Evolutionary conservation across 2,888 invertebrate genomes (phyloP).

Genomic region (Platycheirus albimanus): DNA sequence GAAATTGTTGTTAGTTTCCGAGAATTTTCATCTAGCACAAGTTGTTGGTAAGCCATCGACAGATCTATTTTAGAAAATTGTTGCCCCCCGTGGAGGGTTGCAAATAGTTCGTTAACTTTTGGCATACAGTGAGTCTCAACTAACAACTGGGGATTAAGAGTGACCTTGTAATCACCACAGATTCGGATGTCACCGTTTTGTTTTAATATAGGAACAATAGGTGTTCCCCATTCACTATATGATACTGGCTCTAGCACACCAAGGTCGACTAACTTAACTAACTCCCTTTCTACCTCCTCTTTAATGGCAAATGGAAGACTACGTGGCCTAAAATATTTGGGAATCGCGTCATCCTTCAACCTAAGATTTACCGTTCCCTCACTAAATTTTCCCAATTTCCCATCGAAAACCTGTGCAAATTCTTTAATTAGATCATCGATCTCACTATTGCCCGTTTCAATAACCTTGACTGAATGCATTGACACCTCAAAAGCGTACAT

Average conservation of each 20-base stretch:
- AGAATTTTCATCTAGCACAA: constrained; percentile 75
- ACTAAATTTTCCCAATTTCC: constrained; percentile 32
- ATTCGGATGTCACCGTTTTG: too few relatives aligned
- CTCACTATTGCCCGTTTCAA: neutral
- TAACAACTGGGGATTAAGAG: neutral
- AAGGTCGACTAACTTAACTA: constrained; percentile 13
- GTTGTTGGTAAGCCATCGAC: constrained; percentile 73
- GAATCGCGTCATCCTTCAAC: constrained; percentile 29
- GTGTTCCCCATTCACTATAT: constrained; percentile 30
- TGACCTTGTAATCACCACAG: constrained; percentile 17
- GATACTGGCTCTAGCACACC: constrained; percentile 33
- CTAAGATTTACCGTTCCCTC: constrained; percentile 43
- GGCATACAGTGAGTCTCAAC: too few relatives aligned
- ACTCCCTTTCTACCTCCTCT: constrained; percentile 39
- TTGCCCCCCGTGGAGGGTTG: neutral
- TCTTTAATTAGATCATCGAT: neutral
- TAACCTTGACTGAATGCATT: neutral
- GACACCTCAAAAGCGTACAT: constrained; percentile 1
- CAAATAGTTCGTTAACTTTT: constrained; percentile 2
- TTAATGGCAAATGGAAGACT: constrained; percentile 43
- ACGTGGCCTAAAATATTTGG: constrained; percentile 37
- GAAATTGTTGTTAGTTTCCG: constrained; percentile 75
- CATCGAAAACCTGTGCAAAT: constrained; percentile 28
- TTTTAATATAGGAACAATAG: constrained; percentile 41
- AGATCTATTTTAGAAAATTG: neutral